Base-by-base conservation (phyloP, 2,888 invertebrate species). In the Stenolophus ochropezus region DNA sequence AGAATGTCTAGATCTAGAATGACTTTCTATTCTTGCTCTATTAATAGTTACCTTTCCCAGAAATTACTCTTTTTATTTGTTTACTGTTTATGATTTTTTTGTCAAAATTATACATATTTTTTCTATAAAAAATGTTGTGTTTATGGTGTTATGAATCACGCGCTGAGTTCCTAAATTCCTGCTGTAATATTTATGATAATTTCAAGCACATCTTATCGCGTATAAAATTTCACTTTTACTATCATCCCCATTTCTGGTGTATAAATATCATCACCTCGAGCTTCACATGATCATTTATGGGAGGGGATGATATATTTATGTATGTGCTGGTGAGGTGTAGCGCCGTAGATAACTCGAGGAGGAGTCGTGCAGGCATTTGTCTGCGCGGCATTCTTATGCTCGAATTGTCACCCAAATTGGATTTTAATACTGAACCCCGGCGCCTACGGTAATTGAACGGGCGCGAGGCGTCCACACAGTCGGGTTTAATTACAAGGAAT, bases 331-430 rank as follows among this genome's bases (percentile, higher is more conserved):
- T 65, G 33, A 20, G 58, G 20, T n/a, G 25, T 42, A 42, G 2
- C 3, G 42, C 42, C 18, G 18, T 71, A 42, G 23, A 71, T 71
- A 71, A 42, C 71, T n/a, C 42, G 47, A 42, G 21, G 47, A 42
- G 21, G 2, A 21, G 21, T 47, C 73, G 73, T 47, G 73, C 73
- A 73, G 47, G 49, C 73, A 73, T 73, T 73, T 73, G 73, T 73
- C 73, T 73, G 56, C 56, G 21, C 75, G 58, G 53, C 77, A 77
- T 61, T 77, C 77, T 77, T 77, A 77, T 77, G 77, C 77, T 77
- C 77, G 77, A 77, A 77, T 77, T 77, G 77, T 77, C 77, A 77
- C 25, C 77, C 49, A 77, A 77, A 77, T 77, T 77, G 77, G 77
- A 77, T 77, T 77, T 77, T 77, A 77, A 77, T 77, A 77, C 77